Percentiles rank a stretch among this genome's conserved stretches.
Evolutionary conservation across 2,797 vertebrate genomes (phyloP).

Genomic region (Diglossa cyanea): DNA sequence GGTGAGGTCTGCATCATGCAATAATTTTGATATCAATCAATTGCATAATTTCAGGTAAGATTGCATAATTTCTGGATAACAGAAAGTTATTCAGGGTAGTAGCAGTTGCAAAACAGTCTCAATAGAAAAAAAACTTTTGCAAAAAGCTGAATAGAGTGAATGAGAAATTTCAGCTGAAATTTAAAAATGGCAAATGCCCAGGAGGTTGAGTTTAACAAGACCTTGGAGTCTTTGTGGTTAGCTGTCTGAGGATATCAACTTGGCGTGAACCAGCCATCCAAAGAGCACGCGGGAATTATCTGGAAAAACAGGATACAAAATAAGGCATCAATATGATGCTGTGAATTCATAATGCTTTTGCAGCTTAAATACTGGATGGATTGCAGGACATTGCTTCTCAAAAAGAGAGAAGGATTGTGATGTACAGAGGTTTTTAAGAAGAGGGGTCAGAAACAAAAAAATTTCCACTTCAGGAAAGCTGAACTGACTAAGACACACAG

Average conservation of each 20-base stretch:
- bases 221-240: not conserved
- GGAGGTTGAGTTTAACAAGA: not conserved
- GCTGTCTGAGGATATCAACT: not conserved
- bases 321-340: not conserved
- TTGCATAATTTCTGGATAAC: not conserved
- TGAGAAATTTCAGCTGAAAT: not conserved
- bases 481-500: not conserved
- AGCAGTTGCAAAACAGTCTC: not conserved
- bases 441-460: not conserved
- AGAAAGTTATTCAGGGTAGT: not conserved
- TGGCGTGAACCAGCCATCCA: not conserved
- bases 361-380: not conserved
- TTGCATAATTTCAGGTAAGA: not conserved
- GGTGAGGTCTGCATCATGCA: not conserved
- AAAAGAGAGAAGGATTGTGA: not conserved
- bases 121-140: not conserved
- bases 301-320: not conserved
- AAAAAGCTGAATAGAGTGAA: not conserved
- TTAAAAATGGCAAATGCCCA: not conserved
- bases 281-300: not conserved
- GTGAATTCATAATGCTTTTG: not conserved
- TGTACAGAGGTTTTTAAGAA: not conserved
- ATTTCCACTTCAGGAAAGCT: not conserved
- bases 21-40: not conserved
- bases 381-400: not conserved